Evolutionary conservation across 2,113 vertebrate species (phyloP), one percentile per base, ranked within the genome.

Genomic region (Regulus satrapa): DNA sequence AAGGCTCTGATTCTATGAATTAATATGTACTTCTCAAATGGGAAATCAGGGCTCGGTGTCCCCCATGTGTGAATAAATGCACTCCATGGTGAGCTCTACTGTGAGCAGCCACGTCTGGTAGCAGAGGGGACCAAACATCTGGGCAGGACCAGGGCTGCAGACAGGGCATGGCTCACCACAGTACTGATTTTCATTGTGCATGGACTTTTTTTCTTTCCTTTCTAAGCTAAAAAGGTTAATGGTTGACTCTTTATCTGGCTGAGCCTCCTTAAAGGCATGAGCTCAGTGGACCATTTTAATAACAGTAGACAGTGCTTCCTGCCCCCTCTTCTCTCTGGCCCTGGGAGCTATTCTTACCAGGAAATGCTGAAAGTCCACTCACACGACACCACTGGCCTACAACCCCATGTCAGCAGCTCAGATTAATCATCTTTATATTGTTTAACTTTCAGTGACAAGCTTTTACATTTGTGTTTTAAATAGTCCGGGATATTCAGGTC

Each of bases 251-350:
- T 83, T 90, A 43, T 95, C 93, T 15, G 0, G 18, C 71, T 14
- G 11, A 85, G 51, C 32, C 82, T 90, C 88, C 95, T 95, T 80
- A 86, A 76, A 95, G 85, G 92, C 94, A 92, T 67, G 88, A 94
- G 88, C 61, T 91, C 95, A 97, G 75, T 43, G 79, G 88, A 96
- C 79, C 95, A 84, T 95, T 95, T 93, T 95, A 96, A 95, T 80
- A 88, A 58, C 72, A 77, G 63, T 7, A 85, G 94, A 83, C 96
- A 96, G 55, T 15, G 67, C 59, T 96, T 92, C 85, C 79, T 89
- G 64, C 73, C 54, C 73, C 77, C 55, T 84, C 66, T 88, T 76
- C 62, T 89, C 77, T 34, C 74, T 18, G 34, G 91, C 73, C 84
- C 69, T 93, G 81, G 32, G 54, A 95, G 84, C 62, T 64, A 19